Percentiles rank a stretch among this genome's conserved stretches.
These are phyloP conservation scores for Halcyon chelicuti DNA, from an alignment of 2,797 vertebrate genomes.

Conservation along the genomic window DNA sequence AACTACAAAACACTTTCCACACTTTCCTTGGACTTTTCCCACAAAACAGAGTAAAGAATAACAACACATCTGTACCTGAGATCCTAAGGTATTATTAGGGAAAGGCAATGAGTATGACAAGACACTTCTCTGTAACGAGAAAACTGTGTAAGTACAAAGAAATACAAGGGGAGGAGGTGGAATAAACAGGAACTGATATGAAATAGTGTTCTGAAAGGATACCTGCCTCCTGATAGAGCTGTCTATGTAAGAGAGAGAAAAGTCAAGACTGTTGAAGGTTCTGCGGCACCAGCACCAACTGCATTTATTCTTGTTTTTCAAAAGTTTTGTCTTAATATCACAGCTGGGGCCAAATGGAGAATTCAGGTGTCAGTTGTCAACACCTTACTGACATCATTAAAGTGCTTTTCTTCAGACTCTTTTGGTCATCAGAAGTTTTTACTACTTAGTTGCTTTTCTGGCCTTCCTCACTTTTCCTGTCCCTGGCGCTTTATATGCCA, in stretches of 20 bases:
- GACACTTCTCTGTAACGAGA: neutral
- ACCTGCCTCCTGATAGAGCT: neutral
- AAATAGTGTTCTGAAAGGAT: neutral
- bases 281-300: neutral
- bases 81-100: neutral
- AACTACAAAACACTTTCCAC: neutral
- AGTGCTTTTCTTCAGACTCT: neutral
- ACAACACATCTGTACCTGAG: neutral
- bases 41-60: neutral
- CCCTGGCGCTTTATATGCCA: neutral
- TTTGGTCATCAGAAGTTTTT: neutral
- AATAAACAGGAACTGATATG: neutral
- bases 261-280: neutral
- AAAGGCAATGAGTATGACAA: neutral
- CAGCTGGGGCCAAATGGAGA: neutral
- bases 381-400: neutral
- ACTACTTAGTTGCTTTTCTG: neutral
- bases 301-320: neutral
- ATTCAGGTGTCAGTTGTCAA: neutral
- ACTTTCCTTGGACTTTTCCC: neutral
- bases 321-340: neutral
- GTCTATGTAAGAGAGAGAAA: neutral
- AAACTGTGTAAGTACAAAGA: neutral
- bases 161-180: neutral
- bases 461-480: neutral